These are phyloP conservation scores for Synanthedon myopaeformis DNA, from an alignment of 2,888 invertebrate genomes.

Conservation along the genomic window DNA sequence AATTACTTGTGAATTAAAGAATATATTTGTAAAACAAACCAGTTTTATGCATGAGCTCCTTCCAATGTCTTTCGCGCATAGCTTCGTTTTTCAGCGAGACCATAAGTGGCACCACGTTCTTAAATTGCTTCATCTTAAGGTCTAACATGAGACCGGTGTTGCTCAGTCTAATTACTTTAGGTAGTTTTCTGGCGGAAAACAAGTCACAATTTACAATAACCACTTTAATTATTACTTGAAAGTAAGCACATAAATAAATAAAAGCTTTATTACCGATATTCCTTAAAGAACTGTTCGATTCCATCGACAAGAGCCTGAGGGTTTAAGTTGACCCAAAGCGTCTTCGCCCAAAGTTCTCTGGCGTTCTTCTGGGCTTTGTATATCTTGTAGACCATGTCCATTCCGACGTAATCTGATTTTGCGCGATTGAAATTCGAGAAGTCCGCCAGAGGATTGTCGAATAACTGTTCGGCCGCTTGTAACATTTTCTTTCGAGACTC, in stretches of 20 bases:
- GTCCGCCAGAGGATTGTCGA: constrained; percentile 87
- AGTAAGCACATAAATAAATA: no score
- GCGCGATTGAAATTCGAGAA: constrained; percentile 80
- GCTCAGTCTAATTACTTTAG: constrained; percentile 71
- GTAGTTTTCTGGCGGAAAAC: constrained; percentile 67
- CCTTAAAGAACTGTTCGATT: constrained; percentile 85
- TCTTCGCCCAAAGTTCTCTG: constrained; percentile 86
- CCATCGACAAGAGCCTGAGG: constrained; percentile 87
- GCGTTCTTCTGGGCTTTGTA: constrained; percentile 83
- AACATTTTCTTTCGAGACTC: constrained; percentile 72
- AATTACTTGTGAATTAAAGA: no score
- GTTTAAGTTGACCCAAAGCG: constrained; percentile 88
- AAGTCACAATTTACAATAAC: neutral
- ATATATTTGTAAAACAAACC: constrained; percentile 32
- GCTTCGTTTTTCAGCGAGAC: constrained; percentile 92
- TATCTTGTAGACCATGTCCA: constrained; percentile 81
- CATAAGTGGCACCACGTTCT: constrained; percentile 88
- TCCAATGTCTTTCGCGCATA: constrained; percentile 91
- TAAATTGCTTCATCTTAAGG: constrained; percentile 89
- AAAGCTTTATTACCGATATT: constrained; percentile 62
- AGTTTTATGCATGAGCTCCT: constrained; percentile 87
- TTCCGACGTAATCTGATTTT: constrained; percentile 72
- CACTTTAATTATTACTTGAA: no score
- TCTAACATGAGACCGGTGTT: constrained; percentile 78
- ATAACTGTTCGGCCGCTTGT: constrained; percentile 82